A percentile compares a stretch with the other conserved stretches of the same genome.
Conservation (phyloP, 1,140 invertebrate species). For the Holcopasites calliopsidis region DNA sequence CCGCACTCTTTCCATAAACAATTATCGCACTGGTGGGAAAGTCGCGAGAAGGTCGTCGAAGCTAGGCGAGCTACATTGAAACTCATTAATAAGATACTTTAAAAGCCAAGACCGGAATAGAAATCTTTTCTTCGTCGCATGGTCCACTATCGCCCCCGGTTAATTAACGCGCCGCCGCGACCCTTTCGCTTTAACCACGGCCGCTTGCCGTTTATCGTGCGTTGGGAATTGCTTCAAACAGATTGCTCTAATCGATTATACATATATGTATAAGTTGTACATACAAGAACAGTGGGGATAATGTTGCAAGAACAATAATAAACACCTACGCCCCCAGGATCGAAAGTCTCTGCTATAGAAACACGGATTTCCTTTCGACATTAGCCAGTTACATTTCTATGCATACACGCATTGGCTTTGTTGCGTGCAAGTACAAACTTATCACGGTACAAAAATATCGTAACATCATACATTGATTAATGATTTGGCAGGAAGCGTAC, state of each 20-base stretch:
- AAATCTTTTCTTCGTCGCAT: background rate
- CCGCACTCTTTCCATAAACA: no score
- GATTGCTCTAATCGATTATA: no score
- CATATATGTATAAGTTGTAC: no score
- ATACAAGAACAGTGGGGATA: background rate
- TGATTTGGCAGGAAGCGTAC: constrained; percentile 83
- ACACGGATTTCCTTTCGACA: background rate
- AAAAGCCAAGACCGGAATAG: background rate
- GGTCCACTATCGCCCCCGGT: constrained; percentile 9
- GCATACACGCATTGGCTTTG: no score
- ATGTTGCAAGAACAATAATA: background rate
- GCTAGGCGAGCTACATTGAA: no score
- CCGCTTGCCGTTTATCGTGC: constrained; percentile 17
- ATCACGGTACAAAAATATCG: no score
- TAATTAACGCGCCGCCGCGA: constrained; percentile 42
- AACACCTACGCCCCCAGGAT: background rate
- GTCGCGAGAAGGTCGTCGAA: no score
- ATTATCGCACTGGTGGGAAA: no score
- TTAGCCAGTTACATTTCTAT: no score
- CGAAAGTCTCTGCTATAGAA: background rate
- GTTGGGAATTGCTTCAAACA: background rate
- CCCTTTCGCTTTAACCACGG: constrained; percentile 7
- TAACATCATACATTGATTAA: background rate
- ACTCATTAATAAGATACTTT: background rate
- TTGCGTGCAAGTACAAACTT: no score